These are phyloP conservation scores for Hybos culiciformis DNA, from an alignment of 2,888 invertebrate species.

Conservation along the genomic window DNA sequence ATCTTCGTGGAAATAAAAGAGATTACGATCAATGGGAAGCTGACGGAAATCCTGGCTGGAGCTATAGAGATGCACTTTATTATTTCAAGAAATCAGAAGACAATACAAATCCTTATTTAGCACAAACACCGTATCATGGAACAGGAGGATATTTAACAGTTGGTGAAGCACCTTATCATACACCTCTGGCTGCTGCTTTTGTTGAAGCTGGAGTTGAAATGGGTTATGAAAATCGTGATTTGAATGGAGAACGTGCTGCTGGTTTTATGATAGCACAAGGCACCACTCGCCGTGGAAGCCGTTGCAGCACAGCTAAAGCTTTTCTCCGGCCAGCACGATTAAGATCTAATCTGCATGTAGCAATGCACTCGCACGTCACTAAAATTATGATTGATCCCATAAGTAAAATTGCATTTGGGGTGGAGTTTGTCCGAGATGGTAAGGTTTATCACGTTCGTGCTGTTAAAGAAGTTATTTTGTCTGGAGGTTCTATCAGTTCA, in stretches of 20 bases:
- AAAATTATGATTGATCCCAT: conserved; percentile 58
- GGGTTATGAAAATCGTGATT: conserved; percentile 75
- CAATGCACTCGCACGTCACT: conserved; percentile 68
- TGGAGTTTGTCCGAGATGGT: conserved; percentile 64
- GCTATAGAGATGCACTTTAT: conserved; percentile 59
- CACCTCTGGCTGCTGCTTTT: conserved; percentile 68
- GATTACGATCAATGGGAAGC: conserved; percentile 87
- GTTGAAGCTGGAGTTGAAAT: conserved; percentile 69
- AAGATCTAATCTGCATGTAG: conserved; percentile 69
- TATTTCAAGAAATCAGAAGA: conserved; percentile 89
- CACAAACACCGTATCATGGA: conserved; percentile 63
- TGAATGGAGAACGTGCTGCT: conserved; percentile 73
- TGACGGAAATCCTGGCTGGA: conserved; percentile 80
- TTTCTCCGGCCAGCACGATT: conserved; percentile 68
- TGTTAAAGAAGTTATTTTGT: conserved; percentile 74
- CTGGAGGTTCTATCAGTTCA: conserved; percentile 83
- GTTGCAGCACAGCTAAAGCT: conserved; percentile 81
- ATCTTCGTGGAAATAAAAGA: conserved; percentile 72
- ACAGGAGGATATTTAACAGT: conserved; percentile 72
- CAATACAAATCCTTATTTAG: conserved; percentile 71
- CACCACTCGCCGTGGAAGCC: conserved; percentile 59
- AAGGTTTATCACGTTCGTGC: conserved; percentile 60
- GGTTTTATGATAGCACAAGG: conserved; percentile 86
- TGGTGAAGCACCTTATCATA: conserved; percentile 75
- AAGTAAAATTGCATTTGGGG: conserved; percentile 65